Base-by-base conservation (phyloP, 2,113 vertebrate species). In the Condylura cristata region DNA sequence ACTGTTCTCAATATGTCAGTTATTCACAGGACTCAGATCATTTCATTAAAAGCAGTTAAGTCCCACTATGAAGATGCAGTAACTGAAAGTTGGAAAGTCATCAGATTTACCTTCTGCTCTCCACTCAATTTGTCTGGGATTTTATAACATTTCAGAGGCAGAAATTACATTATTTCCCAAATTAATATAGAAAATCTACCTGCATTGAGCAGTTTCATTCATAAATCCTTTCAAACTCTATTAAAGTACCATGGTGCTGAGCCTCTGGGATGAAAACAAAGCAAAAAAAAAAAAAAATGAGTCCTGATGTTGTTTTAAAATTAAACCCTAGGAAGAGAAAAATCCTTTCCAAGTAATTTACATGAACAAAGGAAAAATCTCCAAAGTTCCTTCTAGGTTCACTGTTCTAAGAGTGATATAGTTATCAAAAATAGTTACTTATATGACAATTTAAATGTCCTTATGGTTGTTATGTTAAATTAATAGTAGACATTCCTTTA, bases 11-110 rank as follows among this genome's bases (percentile, higher is more conserved):
- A 70, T 1, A 58, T 56, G 17, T 82, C 0, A 41, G 34, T 89
- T 91, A 83, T 80, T 93, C 32, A n/a, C 48, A 66, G 32, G 83
- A 63, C 16, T 76, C 26, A 24, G 20, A 22, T 61, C 20, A 91
- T 89, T 94, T 89, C 28, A 91, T 81, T 93, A 71, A 84, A 79
- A 12, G 72, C 24, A 90, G 75, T 94, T 75, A 90, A 90, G 34
- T 72, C 14, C 41, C 44, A 76, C 16, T 58, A 53, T 44, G 32
- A 85, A 94, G 46, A 78, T 24, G 75, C 37, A 86, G 79, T 86
- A 79, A 65, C n/a, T 82, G 86, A 34, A 60, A 85, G 34, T 80
- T 66, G n/a, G 72, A 95, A 96, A 86, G 41, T 41, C 86, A 30
- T 93, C 34, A 93, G 37, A 66, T 83, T 65, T 51, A 41, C 44